phyloP scores from a whole-genome alignment of 1,140 invertebrate genomes.

The Probaryconus sp. region DNA sequence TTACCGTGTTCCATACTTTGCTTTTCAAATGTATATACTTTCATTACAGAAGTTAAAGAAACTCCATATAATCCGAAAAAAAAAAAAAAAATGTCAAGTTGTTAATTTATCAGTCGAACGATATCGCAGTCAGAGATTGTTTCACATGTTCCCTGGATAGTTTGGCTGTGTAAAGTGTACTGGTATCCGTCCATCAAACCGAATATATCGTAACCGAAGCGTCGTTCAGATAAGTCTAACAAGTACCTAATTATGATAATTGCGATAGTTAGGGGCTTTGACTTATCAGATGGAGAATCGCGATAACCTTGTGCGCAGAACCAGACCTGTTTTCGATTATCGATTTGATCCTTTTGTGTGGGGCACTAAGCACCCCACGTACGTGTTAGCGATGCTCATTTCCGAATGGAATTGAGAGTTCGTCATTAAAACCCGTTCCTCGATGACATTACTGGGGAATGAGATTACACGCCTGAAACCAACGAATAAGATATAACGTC shows the following conservation, averaged over 20 bases:
- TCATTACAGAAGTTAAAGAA: too few species aligned
- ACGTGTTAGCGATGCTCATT: constrained; percentile 41
- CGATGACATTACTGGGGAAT: constrained; percentile 53
- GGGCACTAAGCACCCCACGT: neutral
- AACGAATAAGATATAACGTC: constrained; percentile 59
- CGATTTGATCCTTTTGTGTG: constrained; percentile 16
- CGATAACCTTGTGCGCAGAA: constrained; percentile 24
- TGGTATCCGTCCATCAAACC: neutral
- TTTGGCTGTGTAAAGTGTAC: neutral
- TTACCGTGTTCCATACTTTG: too few species aligned
- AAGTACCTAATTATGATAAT: constrained; percentile 55
- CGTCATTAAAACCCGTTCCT: constrained; percentile 51
- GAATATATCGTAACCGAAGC: neutral
- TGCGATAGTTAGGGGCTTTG: constrained; percentile 20
- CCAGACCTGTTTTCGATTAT: constrained; percentile 34
- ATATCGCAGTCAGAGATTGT: too few species aligned
- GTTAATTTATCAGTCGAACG: too few species aligned
- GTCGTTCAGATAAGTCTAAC: constrained; percentile 39
- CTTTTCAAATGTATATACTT: too few species aligned
- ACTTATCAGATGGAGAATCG: constrained; percentile 26
- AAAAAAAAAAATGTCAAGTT: too few species aligned
- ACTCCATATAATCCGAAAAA: too few species aligned
- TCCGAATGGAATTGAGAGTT: constrained; percentile 45
- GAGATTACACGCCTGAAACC: constrained; percentile 42
- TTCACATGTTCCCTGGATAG: neutral